Evolutionary conservation across 2,797 vertebrate genomes (phyloP), one percentile per base, ranked within the genome.

Genomic region (Eulemur albifrons): DNA sequence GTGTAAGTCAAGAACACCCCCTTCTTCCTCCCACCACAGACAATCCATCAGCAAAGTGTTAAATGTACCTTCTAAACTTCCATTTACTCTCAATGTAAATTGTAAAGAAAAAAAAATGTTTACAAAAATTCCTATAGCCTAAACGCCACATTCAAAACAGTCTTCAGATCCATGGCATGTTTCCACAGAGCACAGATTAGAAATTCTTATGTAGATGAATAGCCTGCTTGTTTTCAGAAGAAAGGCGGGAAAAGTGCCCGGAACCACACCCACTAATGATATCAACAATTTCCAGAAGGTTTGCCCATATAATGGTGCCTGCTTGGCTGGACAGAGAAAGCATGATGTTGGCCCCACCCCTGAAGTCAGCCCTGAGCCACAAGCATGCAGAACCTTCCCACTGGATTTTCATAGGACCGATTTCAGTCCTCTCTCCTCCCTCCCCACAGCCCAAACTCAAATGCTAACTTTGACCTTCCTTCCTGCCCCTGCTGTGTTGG

Each of bases 221-320:
- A 97, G 84, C 38, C n/a, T 80, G 32, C 83, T 93, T 92, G 70
- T 93, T 94, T 96, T 93, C 75, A 81, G 70, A 90, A 95, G 87
- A 86, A 97, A 93, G 82, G 76, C 0, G 2, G 87, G 82, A 43
- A 81, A 92, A 73, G 75, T 72, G 70, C 72, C 85, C 54, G 17
- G 52, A 89, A 75, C 90, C 93, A 88, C 94, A 92, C 85, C 96
- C 90, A 69, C 5, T 15, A 50, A 77, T 20, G 85, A 59, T 48
- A 81, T 88, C 93, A 95, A 70, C 54, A 63, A 10, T 96, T 97
- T 94, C 97, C 96, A 63, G 61, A 70, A 79, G 52, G 1, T 67
- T 94, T 88, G 88, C 81, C 93, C 48, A 20, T 65, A 57, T 50
- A 63, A 38, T 45, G 80, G 90, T 67, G 90, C 90, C 95, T 35